Percentiles rank a stretch among this genome's conserved stretches.
Conservation (phyloP, 2,113 vertebrate species). For the Myrmecobius fasciatus region DNA sequence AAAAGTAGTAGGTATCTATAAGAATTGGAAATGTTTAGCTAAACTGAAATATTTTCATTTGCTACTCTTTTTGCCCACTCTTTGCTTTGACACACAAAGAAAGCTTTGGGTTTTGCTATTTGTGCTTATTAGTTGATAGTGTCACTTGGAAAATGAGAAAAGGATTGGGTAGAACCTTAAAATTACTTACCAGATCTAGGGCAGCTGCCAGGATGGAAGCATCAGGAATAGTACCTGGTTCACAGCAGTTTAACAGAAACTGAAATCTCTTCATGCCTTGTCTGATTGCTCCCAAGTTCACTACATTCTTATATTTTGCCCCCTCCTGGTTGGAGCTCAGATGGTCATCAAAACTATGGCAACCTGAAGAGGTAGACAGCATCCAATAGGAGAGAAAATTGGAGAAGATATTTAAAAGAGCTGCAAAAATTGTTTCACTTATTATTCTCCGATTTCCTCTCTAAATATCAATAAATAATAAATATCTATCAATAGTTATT, state of each 20-base stretch:
- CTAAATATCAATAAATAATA: background rate
- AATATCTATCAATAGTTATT: background rate
- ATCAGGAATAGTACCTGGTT: constrained; percentile 97
- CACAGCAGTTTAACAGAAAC: constrained; percentile 98
- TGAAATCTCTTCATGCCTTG: constrained; percentile 99
- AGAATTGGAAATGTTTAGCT: background rate
- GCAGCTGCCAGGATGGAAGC: constrained; percentile 98
- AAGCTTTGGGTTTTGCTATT: background rate
- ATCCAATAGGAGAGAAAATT: constrained; percentile 65
- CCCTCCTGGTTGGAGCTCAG: constrained; percentile 93
- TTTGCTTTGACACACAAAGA: background rate
- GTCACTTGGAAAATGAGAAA: background rate
- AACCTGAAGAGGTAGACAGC: constrained; percentile 85
- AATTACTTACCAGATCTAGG: constrained; percentile 92
- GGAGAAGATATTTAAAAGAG: constrained; percentile 70
- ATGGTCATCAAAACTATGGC: constrained; percentile 96
- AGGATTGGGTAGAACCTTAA: background rate
- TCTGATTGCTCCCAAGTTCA: constrained; percentile 96
- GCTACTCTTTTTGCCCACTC: background rate
- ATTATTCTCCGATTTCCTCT: background rate
- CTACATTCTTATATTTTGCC: constrained; percentile 96
- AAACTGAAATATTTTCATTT: background rate
- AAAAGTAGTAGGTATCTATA: background rate
- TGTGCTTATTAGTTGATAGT: background rate
- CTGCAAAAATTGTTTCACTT: constrained; percentile 64